A percentile compares a stretch with the other conserved stretches of the same genome.
phyloP scores from a whole-genome alignment of 2,113 vertebrate species.

The Rhinogobius similis region DNA sequence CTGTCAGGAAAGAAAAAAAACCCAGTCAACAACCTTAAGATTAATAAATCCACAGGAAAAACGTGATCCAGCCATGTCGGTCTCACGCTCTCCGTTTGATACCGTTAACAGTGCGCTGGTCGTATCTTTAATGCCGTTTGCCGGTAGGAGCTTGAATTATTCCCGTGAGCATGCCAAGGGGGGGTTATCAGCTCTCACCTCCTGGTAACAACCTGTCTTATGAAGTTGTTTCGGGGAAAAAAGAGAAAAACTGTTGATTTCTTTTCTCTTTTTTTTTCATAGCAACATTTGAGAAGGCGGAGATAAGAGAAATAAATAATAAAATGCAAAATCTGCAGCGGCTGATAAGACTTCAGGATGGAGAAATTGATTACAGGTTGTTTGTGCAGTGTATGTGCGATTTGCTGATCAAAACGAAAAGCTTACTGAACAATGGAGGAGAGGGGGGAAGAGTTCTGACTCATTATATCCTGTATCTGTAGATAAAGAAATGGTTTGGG shows the following conservation, averaged over 20 bases:
- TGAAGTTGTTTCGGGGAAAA: slow-evolving; percentile 58
- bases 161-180: slow-evolving; percentile 44
- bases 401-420: slow-evolving; percentile 58
- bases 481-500: slow-evolving; percentile 29
- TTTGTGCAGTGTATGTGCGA: slow-evolving; percentile 48
- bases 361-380: slow-evolving; percentile 64
- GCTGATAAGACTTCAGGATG: slow-evolving; percentile 67
- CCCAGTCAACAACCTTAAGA: slow-evolving; percentile 51
- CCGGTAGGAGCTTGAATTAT: slow-evolving; percentile 66
- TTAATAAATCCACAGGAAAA: slow-evolving; percentile 60
- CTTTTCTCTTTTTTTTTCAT: background rate
- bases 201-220: slow-evolving; percentile 59
- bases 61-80: slow-evolving; percentile 49
- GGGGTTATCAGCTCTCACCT: slow-evolving; percentile 73
- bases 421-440: slow-evolving; percentile 15
- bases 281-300: slow-evolving; percentile 58
- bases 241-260: slow-evolving; percentile 31
- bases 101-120: slow-evolving; percentile 28
- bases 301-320: slow-evolving; percentile 59
- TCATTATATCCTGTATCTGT: slow-evolving; percentile 24
- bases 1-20: slow-evolving; percentile 64
- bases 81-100: slow-evolving; percentile 45
- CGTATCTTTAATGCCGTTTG: slow-evolving; percentile 43
- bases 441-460: slow-evolving; percentile 28
- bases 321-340: slow-evolving; percentile 58